phyloP scores from a whole-genome alignment of 2,113 vertebrate genomes.

The Pimephales promelas region DNA sequence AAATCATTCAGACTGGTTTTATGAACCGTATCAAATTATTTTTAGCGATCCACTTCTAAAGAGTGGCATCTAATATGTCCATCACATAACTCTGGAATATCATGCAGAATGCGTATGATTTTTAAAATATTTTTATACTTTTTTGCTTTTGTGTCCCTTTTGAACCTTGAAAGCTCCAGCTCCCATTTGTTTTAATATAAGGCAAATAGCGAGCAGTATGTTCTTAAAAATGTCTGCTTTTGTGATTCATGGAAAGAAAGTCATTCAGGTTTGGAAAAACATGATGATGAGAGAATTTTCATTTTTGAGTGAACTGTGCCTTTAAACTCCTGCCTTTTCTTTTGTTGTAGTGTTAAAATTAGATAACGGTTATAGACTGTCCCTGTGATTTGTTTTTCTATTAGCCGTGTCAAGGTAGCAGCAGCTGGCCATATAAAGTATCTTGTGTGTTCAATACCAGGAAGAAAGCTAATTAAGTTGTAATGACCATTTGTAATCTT shows the following conservation, averaged over 20 bases:
- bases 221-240: neutral
- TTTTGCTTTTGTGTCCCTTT: neutral
- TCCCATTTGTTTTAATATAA: no score
- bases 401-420: conserved; percentile 20
- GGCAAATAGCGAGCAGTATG: neutral
- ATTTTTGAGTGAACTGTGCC: neutral
- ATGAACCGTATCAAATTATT: neutral
- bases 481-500: neutral
- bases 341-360: neutral
- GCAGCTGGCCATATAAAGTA: conserved; percentile 21
- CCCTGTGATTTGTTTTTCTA: conserved; percentile 28
- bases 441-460: conserved; percentile 26
- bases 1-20: neutral
- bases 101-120: neutral
- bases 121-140: neutral
- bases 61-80: no score
- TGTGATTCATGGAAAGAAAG: neutral
- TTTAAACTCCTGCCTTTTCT: conserved; percentile 1
- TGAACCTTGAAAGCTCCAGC: neutral
- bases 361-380: conserved; percentile 13
- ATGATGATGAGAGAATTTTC: neutral
- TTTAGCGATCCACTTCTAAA: neutral
- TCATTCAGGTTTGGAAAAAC: neutral
- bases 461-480: neutral
- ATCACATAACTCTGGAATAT: neutral